phyloP scores from a whole-genome alignment of 2,797 vertebrate genomes.

The Fringilla coelebs region DNA sequence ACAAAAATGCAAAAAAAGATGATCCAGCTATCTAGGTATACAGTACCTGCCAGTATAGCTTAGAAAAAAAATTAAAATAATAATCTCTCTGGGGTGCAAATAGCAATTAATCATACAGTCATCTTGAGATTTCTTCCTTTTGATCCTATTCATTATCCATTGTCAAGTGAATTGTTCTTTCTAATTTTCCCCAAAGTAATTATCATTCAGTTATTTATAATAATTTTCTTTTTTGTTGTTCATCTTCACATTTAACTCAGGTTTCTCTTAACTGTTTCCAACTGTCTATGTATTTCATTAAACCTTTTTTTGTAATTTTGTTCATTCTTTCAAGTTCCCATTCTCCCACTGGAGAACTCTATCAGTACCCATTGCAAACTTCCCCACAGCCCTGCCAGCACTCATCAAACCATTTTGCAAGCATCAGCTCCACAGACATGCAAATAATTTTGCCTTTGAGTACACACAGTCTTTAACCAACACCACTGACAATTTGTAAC shows the following conservation, averaged over 20 bases:
- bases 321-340: background rate
- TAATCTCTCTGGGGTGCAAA: background rate
- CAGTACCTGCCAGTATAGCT: background rate
- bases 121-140: background rate
- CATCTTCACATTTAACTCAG: background rate
- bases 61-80: background rate
- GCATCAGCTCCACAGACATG: background rate
- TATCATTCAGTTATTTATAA: background rate
- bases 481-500: background rate
- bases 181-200: background rate
- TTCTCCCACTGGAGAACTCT: background rate
- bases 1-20: background rate
- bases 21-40: background rate
- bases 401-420: slow-evolving; percentile 11
- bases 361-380: background rate
- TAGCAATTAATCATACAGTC: background rate
- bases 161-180: background rate
- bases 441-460: background rate
- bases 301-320: background rate
- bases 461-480: background rate
- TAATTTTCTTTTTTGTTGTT: background rate
- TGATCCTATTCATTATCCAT: background rate
- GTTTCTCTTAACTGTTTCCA: slow-evolving; percentile 5
- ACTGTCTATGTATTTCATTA: background rate
- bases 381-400: background rate